Evolutionary conservation across 1,140 invertebrate species (phyloP).

Genomic region (Bactericera cockerelli): DNA sequence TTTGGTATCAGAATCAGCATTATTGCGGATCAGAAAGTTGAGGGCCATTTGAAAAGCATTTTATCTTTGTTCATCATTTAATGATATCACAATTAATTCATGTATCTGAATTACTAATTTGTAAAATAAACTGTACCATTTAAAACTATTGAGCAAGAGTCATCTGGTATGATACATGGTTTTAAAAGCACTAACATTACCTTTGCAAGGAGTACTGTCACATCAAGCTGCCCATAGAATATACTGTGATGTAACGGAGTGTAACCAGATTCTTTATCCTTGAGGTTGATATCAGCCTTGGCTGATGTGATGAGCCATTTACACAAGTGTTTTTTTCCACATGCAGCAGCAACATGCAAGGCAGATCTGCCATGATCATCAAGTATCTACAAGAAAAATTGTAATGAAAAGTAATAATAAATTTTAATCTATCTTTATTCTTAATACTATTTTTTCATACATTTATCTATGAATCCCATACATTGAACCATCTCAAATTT

Average conservation of each 20-base stretch:
- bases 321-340: constrained; percentile 42
- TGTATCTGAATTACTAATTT: too few relatives aligned
- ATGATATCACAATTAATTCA: too few relatives aligned
- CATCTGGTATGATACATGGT: too few relatives aligned
- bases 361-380: constrained; percentile 41
- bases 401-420: background rate
- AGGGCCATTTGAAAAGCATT: too few relatives aligned
- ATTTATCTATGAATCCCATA: background rate
- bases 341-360: constrained; percentile 50
- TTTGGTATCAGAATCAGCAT: too few relatives aligned
- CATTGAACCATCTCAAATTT: too few relatives aligned
- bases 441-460: background rate
- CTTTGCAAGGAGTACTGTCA: constrained; percentile 44
- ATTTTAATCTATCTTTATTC: background rate
- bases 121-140: too few relatives aligned
- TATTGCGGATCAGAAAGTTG: too few relatives aligned
- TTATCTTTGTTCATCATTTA: too few relatives aligned
- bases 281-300: constrained; percentile 39
- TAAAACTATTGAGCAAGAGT: too few relatives aligned
- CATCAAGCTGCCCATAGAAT: constrained; percentile 55
- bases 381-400: constrained; percentile 11
- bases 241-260: constrained; percentile 56
- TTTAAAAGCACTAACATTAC: too few relatives aligned
- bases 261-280: constrained; percentile 55
- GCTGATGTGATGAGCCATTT: constrained; percentile 46